Evolutionary conservation across 2,797 vertebrate species (phyloP), one percentile per base, ranked within the genome.

Genomic region (Cyprinella venusta): DNA sequence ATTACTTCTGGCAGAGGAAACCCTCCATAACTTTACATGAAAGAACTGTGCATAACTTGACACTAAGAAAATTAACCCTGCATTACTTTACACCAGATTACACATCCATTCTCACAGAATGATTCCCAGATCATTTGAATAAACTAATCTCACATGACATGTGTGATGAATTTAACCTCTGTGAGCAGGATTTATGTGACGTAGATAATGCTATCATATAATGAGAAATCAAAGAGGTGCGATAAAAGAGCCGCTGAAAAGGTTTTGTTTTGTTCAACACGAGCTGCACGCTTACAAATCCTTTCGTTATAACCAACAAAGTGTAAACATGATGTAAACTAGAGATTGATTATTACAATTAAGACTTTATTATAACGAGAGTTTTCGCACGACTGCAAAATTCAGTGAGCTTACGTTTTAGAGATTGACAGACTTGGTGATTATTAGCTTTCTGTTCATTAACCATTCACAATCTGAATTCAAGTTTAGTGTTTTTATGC

Each of bases 11-110:
- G 36, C 36, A 42, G 65, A 80, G 52, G 26, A 69, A 79, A 40
- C 36, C 36, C 50, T 68, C 48, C 33, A 9, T 54, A 67, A 36
- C 30, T 40, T 67, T 26, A 67, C 8, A 0, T 26, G 33, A 42
- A 70, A 80, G 24, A 61, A 33, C 18, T 61, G 16, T 77, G 7
- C 67, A 71, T 70, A 71, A 71, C 64, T 70, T 80, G 4, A 45
- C 78, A 59, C 36, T 21, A 24, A 42, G 36, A 80, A 80, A 21
- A 80, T 59, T 45, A 42, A 54, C 50, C n/a, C 33, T 69, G 15
- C 52, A 40, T 70, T 69, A 30, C 52, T 70, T 80, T 13, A 70
- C 10, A 45, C 50, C 8, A 69, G 38, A 80, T 42, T 13, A 21
- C n/a, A 2, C 21, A 26, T 67, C 45, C 45, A 24, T 48, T 52